Conservation (phyloP, 2,113 vertebrate species). For the Thinocorus orbignyianus region DNA sequence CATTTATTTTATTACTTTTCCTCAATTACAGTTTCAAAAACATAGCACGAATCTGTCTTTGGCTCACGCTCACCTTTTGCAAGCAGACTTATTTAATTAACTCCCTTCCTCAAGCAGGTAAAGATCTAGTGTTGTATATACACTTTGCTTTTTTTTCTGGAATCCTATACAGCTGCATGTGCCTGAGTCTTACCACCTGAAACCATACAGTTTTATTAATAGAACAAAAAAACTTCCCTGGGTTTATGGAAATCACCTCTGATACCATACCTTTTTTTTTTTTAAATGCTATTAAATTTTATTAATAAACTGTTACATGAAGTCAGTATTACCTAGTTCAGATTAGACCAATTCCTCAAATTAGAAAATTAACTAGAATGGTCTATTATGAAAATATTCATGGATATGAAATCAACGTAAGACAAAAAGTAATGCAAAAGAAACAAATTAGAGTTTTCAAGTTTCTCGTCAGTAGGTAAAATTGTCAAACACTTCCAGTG, state of each 20-base stretch:
- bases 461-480: background rate
- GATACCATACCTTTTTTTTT: background rate
- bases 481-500: background rate
- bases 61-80: background rate
- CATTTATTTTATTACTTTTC: background rate
- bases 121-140: background rate
- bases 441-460: background rate
- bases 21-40: background rate
- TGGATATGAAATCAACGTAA: background rate
- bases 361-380: background rate
- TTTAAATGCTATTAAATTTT: background rate
- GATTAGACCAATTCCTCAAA: background rate
- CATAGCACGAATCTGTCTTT: background rate
- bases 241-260: background rate
- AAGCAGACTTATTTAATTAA: background rate
- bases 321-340: background rate
- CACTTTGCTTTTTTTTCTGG: background rate
- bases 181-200: background rate
- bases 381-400: background rate
- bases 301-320: background rate
- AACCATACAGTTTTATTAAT: background rate
- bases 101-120: background rate
- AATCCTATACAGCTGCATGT: background rate
- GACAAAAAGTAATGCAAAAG: background rate
- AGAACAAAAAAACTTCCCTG: background rate